Percentiles rank a stretch among this genome's conserved stretches.
phyloP scores from a whole-genome alignment of 2,888 invertebrate species.

The Pandemis cinnamomeana region DNA sequence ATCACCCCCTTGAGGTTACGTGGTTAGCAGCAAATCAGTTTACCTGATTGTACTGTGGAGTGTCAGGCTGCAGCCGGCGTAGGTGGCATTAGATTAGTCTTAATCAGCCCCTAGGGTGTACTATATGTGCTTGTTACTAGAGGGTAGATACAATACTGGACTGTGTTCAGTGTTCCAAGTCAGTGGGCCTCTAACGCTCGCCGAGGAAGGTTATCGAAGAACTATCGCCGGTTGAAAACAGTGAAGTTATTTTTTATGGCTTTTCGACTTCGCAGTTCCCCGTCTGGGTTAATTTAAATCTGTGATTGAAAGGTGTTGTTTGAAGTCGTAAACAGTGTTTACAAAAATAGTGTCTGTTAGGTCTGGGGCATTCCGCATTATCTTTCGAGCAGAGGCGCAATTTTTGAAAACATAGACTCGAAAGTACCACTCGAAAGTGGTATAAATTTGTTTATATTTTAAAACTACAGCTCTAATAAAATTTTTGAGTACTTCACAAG shows the following conservation, averaged over 20 bases:
- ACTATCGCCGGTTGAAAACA: constrained; percentile 38
- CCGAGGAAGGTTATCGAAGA: constrained; percentile 60
- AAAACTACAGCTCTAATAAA: too few species aligned
- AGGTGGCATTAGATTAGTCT: constrained; percentile 19
- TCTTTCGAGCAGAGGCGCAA: too few species aligned
- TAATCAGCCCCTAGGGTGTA: constrained; percentile 5
- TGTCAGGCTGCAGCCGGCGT: constrained; percentile 3
- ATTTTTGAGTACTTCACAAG: too few species aligned
- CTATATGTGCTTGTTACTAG: constrained; percentile 45
- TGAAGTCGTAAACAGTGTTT: too few species aligned
- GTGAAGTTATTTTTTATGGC: not conserved
- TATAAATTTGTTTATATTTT: too few species aligned
- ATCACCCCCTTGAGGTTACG: not conserved
- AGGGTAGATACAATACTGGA: constrained; percentile 54
- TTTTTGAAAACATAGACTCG: too few species aligned
- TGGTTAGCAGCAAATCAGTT: not conserved
- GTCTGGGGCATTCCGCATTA: too few species aligned
- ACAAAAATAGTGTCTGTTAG: too few species aligned
- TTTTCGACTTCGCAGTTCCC: not conserved
- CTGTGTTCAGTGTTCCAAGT: constrained; percentile 79
- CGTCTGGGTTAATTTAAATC: too few species aligned
- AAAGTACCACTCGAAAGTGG: too few species aligned
- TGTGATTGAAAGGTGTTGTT: too few species aligned
- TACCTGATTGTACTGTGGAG: not conserved
- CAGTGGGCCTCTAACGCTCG: constrained; percentile 74